phyloP scores from a whole-genome alignment of 2,888 invertebrate species.

The Crematogaster levior region DNA sequence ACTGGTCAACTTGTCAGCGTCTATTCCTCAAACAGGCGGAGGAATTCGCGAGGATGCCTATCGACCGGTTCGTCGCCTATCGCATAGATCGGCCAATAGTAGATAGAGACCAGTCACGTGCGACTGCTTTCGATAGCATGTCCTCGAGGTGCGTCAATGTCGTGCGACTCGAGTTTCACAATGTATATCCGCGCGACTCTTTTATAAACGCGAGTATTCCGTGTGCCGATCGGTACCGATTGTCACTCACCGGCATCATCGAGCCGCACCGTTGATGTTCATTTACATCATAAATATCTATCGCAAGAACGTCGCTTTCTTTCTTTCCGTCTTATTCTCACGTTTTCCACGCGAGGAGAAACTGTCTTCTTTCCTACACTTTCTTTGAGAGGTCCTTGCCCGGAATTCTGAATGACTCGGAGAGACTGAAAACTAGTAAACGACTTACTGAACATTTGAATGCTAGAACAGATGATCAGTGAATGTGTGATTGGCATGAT shows the following conservation, averaged over 20 bases:
- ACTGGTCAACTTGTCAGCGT: conserved; percentile 51
- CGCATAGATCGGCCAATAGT: conserved; percentile 72
- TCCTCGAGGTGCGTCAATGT: conserved; percentile 50
- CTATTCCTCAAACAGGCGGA: conserved; percentile 34
- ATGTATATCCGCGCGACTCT: not conserved
- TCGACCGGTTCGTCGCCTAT: conserved; percentile 65
- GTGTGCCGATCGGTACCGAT: not conserved
- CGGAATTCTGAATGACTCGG: not conserved
- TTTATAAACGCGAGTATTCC: not conserved
- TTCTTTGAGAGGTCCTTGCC: not conserved
- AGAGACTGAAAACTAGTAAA: not conserved
- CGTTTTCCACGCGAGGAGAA: not conserved
- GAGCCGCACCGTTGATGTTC: not conserved
- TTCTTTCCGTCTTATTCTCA: not conserved
- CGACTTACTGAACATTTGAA: not conserved
- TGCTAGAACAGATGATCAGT: not conserved
- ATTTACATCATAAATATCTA: not conserved
- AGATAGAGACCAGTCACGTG: conserved; percentile 75
- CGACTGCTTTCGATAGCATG: conserved; percentile 57
- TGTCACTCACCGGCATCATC: not conserved
- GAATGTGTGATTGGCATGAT: not conserved
- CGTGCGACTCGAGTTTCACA: not conserved
- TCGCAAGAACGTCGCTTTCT: not conserved
- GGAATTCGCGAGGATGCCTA: conserved; percentile 70
- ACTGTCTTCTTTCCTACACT: not conserved